Evolutionary conservation across 1,140 invertebrate species (phyloP), one percentile per base, ranked within the genome.

Genomic region (Apis cerana): DNA sequence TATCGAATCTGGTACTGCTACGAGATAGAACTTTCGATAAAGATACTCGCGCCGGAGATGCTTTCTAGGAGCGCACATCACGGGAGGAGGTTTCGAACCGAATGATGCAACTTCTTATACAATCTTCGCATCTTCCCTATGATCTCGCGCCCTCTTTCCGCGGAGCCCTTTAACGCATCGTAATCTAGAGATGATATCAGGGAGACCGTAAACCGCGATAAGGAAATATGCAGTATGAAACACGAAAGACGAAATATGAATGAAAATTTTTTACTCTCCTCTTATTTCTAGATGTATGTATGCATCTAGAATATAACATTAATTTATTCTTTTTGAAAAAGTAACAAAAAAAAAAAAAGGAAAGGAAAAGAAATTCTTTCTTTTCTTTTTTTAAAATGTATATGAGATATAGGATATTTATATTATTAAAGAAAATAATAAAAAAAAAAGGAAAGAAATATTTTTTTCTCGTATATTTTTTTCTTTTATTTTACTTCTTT

Each of bases 41-140:
- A 78, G 81, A 78, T 82, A 78, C 58, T 82, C 81, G 80, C 80
- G 74, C 56, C 80, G 80, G 74, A 78, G 75, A 82, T 78, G 81
- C 68, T 82, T 82, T 82, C 75, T 77, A 77, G 75, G 75, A 82
- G 75, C 75, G 81, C 75, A 77, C 81, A 82, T 82, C 81, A 77
- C 81, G 81, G 52, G 81, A 77, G 65, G 19, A 82, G 81, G 75
- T 77, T 77, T 77, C 75, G 67, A 78, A 77, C 81, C 81, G 81
- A 82, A 82, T 82, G 81, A 82, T 82, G 81, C 81, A 82, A 82
- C 81, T 82, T 82, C 75, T 82, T 82, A 77, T 82, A 82, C 81
- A 71, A 82, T 82, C 80, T 82, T 82, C 68, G 75, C 67, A 77
- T 82, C 81, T 77, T 82, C 75, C 81, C 81, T 78, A 77, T 59